Conservation (phyloP, 2,797 vertebrate genomes). For the Meriones psammophilus region DNA sequence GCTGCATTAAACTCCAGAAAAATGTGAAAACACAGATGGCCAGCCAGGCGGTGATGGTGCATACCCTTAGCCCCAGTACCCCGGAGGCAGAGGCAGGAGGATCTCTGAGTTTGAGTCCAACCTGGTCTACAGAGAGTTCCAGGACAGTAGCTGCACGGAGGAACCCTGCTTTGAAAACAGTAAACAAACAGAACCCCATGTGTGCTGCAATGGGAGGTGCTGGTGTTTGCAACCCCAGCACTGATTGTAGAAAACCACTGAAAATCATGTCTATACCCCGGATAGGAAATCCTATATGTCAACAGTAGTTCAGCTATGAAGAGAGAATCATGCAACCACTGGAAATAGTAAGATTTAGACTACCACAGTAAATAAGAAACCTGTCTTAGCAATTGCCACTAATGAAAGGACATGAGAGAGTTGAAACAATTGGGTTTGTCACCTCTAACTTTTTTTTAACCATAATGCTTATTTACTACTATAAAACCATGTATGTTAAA, state of each 20-base stretch:
- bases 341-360: conserved; percentile 51
- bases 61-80: not conserved
- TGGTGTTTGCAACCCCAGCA: not conserved
- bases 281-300: not conserved
- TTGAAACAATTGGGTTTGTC: not conserved
- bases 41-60: not conserved
- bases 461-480: not conserved
- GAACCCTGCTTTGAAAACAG: not conserved
- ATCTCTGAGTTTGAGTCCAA: not conserved
- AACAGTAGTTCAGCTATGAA: conserved; percentile 33
- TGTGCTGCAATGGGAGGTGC: not conserved
- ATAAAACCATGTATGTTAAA: conserved; percentile 47
- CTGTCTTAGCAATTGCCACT: not conserved
- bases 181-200: not conserved
- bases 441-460: conserved; percentile 30
- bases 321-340: not conserved
- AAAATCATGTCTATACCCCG: not conserved
- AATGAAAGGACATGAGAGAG: not conserved
- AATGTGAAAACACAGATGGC: conserved; percentile 22
- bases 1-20: not conserved
- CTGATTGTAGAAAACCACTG: not conserved
- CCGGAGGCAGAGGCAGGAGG: not conserved
- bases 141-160: not conserved
- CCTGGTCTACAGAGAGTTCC: not conserved
- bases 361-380: conserved; percentile 10